Evolutionary conservation across 2,888 invertebrate genomes (phyloP), one percentile per base, ranked within the genome.

Genomic region (Drosophila algonquin): DNA sequence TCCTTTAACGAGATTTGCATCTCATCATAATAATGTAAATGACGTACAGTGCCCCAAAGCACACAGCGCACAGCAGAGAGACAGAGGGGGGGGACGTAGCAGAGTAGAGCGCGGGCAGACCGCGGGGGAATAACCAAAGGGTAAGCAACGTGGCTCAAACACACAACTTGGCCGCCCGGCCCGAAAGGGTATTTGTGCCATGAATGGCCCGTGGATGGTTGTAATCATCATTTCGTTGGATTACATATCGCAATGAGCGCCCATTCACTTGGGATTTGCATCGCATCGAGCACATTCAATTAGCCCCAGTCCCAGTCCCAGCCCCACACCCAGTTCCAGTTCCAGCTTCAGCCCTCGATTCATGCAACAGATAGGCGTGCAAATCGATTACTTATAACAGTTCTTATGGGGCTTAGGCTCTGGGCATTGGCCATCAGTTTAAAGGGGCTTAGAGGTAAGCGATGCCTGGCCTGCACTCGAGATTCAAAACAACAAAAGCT

Each of bases 1-100:
- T 83, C 83, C 83, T 86, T 86, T 86, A 83, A 83, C 83, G 83
- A 83, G 83, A 83, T 83, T 83, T 83, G 83, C 83, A 83, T 83
- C 83, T 83, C 83, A 83, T 83, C 83, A 83, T 83, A 83, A 83
- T 83, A 83, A 83, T 83, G 83, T 83, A 83, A 83, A 83, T 83
- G 87, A 86, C 83, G 77, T 81, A 75, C 61, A 76, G 70, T 53
- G 63, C 53, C 70, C 54, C 54, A 54, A 24, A 44, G 54, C 54
- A 40, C 40, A 40, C 40, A 40, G 40, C 14, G 7, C 14, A 40
- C 14, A 40, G 40, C 14, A 14, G 10, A 35, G 30, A 53, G 44
- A 21, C 14, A 44, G 24, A 46, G 57, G 46, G 35, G 24, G 10
- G 18, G 18, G 18, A 18, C 18, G 18, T 1, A 21, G 53, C 3